Evolutionary conservation across 2,888 invertebrate species (phyloP).

Genomic region (Helobdella robusta): DNA sequence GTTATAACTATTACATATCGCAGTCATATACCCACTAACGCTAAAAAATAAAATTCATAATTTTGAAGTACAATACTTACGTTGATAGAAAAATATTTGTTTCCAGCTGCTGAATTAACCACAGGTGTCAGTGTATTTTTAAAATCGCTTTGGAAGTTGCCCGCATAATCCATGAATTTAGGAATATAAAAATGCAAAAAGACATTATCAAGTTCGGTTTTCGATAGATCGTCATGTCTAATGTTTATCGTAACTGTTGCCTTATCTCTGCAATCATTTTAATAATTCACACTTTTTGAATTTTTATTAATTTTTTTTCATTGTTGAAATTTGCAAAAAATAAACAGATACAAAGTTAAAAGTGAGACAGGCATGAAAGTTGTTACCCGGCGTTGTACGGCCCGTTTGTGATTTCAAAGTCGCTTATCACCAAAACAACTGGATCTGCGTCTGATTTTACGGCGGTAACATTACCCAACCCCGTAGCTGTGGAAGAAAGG

Average conservation of each 20-base stretch:
- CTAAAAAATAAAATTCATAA: no score
- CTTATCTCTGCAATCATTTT: constrained; percentile 29
- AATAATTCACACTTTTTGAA: no score
- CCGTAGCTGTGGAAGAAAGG: background rate
- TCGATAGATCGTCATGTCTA: constrained; percentile 34
- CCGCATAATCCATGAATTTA: background rate
- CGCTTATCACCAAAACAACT: background rate
- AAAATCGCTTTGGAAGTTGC: constrained; percentile 2
- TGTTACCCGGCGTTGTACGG: constrained; percentile 10
- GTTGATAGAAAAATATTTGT: constrained; percentile 12
- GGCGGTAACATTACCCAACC: background rate
- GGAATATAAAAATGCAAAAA: constrained; percentile 34
- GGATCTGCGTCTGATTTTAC: background rate
- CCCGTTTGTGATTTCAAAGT: background rate
- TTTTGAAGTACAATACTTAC: constrained; percentile 4
- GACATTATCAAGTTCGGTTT: constrained; percentile 34
- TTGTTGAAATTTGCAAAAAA: background rate
- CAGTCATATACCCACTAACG: no score
- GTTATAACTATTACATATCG: no score
- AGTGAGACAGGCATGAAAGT: background rate
- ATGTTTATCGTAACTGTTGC: constrained; percentile 31
- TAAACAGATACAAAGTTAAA: background rate
- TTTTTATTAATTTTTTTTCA: no score
- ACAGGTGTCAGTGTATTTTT: background rate
- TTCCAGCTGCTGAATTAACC: constrained; percentile 9